phyloP scores from a whole-genome alignment of 2,888 invertebrate genomes.

The Eudemis profundana region DNA sequence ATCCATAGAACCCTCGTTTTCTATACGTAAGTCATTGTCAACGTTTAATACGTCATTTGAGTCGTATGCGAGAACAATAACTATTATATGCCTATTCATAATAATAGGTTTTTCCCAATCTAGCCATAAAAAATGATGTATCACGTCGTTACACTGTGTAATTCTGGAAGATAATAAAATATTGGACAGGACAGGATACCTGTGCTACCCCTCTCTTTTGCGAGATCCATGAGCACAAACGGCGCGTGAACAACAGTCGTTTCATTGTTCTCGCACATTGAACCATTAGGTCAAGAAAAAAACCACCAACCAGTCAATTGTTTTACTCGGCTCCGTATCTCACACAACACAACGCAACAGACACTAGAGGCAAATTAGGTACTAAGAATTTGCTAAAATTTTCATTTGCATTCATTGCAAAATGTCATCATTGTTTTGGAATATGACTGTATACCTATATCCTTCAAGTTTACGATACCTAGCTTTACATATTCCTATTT shows the following conservation, averaged over 20 bases:
- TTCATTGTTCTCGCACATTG: not conserved
- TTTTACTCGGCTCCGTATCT: too few species aligned
- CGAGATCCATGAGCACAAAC: not conserved
- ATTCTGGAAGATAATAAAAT: conserved; percentile 16
- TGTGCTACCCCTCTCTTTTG: not conserved
- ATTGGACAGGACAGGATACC: conserved; percentile 10
- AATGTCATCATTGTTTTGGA: too few species aligned
- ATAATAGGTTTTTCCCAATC: conserved; percentile 24
- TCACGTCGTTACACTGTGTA: conserved; percentile 2
- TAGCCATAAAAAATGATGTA: conserved; percentile 24
- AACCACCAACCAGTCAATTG: too few species aligned
- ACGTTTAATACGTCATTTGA: conserved; percentile 19
- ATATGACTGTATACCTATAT: too few species aligned
- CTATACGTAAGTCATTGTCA: conserved; percentile 6
- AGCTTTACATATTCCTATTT: too few species aligned
- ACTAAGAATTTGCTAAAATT: too few species aligned
- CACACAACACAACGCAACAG: too few species aligned
- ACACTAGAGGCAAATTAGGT: too few species aligned
- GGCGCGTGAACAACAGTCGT: not conserved
- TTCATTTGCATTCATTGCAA: too few species aligned
- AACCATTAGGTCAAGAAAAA: not conserved
- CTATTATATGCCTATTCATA: conserved; percentile 31
- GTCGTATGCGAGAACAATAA: conserved; percentile 26
- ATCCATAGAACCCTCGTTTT: too few species aligned
- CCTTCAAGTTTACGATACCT: too few species aligned